Evolutionary conservation across 2,113 vertebrate genomes (phyloP).

Genomic region (Etheostoma spectabile): DNA sequence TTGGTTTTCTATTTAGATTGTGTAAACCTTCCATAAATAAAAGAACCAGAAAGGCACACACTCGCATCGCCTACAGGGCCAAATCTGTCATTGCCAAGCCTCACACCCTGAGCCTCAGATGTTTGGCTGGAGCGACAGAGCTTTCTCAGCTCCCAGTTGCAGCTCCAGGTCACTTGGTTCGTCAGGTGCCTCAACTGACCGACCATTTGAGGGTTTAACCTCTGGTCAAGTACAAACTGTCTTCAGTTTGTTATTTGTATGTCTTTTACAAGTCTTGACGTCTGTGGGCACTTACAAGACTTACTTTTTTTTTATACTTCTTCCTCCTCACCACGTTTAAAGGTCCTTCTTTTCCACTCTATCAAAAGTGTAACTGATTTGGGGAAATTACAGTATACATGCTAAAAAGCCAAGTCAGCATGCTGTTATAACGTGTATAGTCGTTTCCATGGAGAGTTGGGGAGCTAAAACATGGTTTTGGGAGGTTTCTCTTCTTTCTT

Average conservation of each 20-base stretch:
- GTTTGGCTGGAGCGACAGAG: slow-evolving; percentile 20
- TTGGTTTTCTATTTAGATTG: not conserved
- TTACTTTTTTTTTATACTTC: not conserved
- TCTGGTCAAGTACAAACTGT: slow-evolving; percentile 3
- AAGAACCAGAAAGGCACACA: not conserved
- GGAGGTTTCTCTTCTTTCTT: slow-evolving; percentile 28
- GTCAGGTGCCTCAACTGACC: not conserved
- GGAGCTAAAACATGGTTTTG: not conserved
- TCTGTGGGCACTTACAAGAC: not conserved
- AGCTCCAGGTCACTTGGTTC: slow-evolving; percentile 49
- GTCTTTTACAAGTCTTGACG: not conserved
- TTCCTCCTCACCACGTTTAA: not conserved
- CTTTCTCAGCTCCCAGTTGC: slow-evolving; percentile 1
- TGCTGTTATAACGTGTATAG: slow-evolving; percentile 21
- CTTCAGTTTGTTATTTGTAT: not conserved
- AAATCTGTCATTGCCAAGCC: slow-evolving; percentile 24
- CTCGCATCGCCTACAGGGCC: not conserved
- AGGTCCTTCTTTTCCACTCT: not conserved
- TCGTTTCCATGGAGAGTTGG: slow-evolving; percentile 29
- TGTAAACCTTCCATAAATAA: slow-evolving; percentile 6
- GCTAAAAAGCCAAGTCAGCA: slow-evolving; percentile 39
- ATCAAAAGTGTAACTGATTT: not conserved
- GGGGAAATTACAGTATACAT: slow-evolving; percentile 9
- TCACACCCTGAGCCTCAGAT: slow-evolving; percentile 23
- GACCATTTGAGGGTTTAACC: slow-evolving; percentile 5